Evolutionary conservation across 2,888 invertebrate genomes (phyloP), one percentile per base, ranked within the genome.

Genomic region (Willowsia nigromaculata): DNA sequence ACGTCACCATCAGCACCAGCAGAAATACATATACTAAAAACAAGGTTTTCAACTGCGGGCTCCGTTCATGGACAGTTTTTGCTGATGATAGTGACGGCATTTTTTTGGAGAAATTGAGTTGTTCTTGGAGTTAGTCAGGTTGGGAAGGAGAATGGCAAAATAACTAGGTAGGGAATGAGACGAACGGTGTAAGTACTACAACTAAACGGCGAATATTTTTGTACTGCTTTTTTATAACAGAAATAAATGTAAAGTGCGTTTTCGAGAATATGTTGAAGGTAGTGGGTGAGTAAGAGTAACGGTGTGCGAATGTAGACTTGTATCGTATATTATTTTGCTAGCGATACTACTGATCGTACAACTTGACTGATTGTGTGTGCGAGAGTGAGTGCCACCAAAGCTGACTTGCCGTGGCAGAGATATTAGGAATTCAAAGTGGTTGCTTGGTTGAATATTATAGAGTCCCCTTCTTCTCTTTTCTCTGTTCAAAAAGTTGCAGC

Each of bases 291-390:
- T 43, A 7, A 47, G 43, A 65, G 47, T 56, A 53, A 53, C 30
- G 9, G 27, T 40, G 43, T 43, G 71, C 37, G 22, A 47, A 74
- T 74, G 22, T 74, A 15, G 74, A 22, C n/a, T 47, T 25, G 15
- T 30, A 47, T 74, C 25, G 43, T 27, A 27, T 74, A 25, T 74
- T 43, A 43, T 74, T 74, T 47, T 43, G 22, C 43, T 47, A 65
- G 47, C 74, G 74, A 43, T 74, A 53, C 53, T 78, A 18, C 53
- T 78, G 78, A 50, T 78, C 53, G 82, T 82, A 82, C 88, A 88
- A 88, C 88, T 88, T 88, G 89, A 89, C 85, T 85, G 89, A 89
- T 84, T 84, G 84, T 89, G 89, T 89, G 89, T 85, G 85, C 25
- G 85, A 76, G 89, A 85, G 90, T 85, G 85, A 86, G 89, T 90